These are phyloP conservation scores for Meloidogyne hapla DNA, from an alignment of 1,140 invertebrate genomes.

Conservation along the genomic window DNA sequence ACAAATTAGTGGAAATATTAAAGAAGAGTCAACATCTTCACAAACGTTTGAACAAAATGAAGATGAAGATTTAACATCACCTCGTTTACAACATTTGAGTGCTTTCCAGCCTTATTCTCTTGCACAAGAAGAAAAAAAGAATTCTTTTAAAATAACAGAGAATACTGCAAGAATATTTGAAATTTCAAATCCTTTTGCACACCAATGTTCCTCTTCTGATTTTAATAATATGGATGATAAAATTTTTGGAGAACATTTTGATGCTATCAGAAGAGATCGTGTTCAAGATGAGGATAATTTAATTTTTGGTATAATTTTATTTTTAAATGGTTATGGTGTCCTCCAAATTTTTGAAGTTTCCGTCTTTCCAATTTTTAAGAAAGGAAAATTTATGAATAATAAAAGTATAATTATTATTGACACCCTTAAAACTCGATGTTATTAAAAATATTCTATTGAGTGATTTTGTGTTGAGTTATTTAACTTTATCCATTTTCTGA, in stretches of 20 bases:
- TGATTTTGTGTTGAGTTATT: no score
- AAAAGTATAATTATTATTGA: no score
- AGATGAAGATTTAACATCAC: neutral
- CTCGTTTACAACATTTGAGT: neutral
- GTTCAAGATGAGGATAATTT: neutral
- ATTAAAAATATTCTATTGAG: no score
- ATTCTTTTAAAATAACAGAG: neutral
- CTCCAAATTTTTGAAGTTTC: no score
- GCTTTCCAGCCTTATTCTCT: neutral
- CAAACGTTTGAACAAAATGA: neutral
- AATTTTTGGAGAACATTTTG: slow-evolving; percentile 53
- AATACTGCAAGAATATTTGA: slow-evolving; percentile 25
- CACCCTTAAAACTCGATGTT: no score
- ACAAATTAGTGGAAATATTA: neutral
- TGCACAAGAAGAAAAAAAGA: neutral
- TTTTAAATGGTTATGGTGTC: no score
- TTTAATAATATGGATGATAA: slow-evolving; percentile 48
- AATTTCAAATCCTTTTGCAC: slow-evolving; percentile 53
- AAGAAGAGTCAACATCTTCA: neutral
- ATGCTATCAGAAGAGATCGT: slow-evolving; percentile 45
- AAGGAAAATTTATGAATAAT: no score
- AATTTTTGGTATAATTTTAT: neutral
- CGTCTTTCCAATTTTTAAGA: no score
- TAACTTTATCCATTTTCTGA: no score
- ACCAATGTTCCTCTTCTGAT: slow-evolving; percentile 4